Evolutionary conservation across 2,888 invertebrate genomes (phyloP).

Genomic region (Oscheius sp.): DNA sequence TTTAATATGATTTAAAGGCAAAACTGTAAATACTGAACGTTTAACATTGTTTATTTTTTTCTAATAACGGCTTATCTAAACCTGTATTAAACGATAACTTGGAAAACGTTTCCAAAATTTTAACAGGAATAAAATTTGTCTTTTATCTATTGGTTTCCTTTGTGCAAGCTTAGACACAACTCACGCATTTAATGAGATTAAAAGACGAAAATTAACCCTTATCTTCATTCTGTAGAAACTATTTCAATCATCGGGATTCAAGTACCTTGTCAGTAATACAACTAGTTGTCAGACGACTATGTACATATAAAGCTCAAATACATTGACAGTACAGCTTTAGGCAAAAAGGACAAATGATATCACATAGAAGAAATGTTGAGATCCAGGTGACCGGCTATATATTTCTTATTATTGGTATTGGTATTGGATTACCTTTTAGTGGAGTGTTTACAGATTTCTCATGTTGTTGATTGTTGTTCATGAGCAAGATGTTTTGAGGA

Average conservation of each 20-base stretch:
- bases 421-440: constrained; percentile 17
- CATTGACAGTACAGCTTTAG: neutral
- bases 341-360: constrained; percentile 21
- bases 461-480: constrained; percentile 25
- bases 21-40: too few relatives aligned
- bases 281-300: constrained; percentile 16
- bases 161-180: too few relatives aligned
- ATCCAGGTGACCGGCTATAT: constrained; percentile 42
- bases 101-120: too few relatives aligned
- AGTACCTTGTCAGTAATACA: neutral
- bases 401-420: neutral
- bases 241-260: neutral
- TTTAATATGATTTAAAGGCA: too few relatives aligned
- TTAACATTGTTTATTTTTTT: too few relatives aligned
- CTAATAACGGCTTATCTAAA: too few relatives aligned
- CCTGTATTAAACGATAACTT: too few relatives aligned
- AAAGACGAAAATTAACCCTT: too few relatives aligned
- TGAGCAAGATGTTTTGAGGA: constrained; percentile 21
- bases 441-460: constrained; percentile 15
- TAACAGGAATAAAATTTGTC: too few relatives aligned
- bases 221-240: too few relatives aligned
- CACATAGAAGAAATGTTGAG: constrained; percentile 44
- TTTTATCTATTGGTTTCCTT: too few relatives aligned
- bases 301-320: constrained; percentile 10
- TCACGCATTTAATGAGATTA: too few relatives aligned